Base-by-base conservation (phyloP, 2,888 invertebrate genomes). In the Unio pictorum region DNA sequence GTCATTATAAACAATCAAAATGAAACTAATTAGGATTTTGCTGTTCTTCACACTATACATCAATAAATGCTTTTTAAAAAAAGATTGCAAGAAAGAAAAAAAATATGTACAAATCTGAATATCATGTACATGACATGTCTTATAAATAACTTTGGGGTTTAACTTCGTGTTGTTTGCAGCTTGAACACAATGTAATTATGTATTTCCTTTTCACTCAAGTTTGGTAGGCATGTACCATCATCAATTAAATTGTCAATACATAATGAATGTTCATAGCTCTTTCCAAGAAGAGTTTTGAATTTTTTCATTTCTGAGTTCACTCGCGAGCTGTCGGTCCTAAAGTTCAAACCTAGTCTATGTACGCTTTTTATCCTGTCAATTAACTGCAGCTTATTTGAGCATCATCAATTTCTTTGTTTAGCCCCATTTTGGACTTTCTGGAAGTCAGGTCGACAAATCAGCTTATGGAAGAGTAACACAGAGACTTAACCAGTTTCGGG, bases 121-220 rank as follows among this genome's bases (percentile, higher is more conserved):
- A 26, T 61, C 61, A 20, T 69, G 61, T 65, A 69, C 57, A 57
- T 69, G 66, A 61, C 69, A 26, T 15, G 64, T 60, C 28, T 64
- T 65, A 54, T 66, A 66, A 28, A 66, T 61, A 7, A 66, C 66
- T 23, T 59, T 69, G 3, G 64, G 0, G 20, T 69, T 69, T 61
- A 69, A 34, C 55, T 69, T 64, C 69, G 69, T 60, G 64, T 69
- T 8, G 69, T 63, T 15, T 69, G n/a, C 11, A 61, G 20, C n/a
- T 69, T 69, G 17, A 56, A 54, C 17, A 69, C 65, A 30, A 69
- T 8, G 28, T 69, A 69, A 45, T 66, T 66, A 45, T 69, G 62
- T n/a, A 69, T 57, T n/a, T 69, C 69, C 62, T 69, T 69, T 34
- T 66, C 69, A 54, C 20, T 60, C n/a, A 69, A 15, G 26, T 61